Evolutionary conservation across 2,888 invertebrate species (phyloP).

Genomic region (Steromphala cineraria): DNA sequence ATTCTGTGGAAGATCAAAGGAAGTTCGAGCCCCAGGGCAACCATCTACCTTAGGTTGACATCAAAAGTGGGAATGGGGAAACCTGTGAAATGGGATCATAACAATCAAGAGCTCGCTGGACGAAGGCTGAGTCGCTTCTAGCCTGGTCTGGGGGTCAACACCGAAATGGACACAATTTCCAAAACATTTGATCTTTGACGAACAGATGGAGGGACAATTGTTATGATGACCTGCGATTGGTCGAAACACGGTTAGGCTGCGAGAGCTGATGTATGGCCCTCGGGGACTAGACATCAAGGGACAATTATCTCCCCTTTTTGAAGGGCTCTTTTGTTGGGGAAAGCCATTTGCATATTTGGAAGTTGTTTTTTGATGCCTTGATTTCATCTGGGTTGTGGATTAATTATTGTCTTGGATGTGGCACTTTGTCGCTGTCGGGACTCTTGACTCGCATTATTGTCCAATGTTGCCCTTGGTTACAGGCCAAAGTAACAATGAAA

Average conservation of each 20-base stretch:
- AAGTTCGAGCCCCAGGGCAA: constrained; percentile 1
- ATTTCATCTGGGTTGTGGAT: not conserved
- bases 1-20: not conserved
- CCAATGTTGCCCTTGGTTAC: too few species aligned
- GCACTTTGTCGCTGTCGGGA: too few species aligned
- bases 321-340: not conserved
- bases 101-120: not conserved
- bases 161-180: not conserved
- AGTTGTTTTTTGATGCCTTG: constrained; percentile 9
- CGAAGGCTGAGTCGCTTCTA: not conserved
- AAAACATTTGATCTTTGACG: not conserved
- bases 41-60: constrained; percentile 2
- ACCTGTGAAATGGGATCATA: not conserved
- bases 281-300: not conserved
- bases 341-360: constrained; percentile 15
- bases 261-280: not conserved
- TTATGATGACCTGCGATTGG: constrained; percentile 7
- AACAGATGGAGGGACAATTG: not conserved
- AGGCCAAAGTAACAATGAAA: too few species aligned
- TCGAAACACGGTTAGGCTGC: not conserved
- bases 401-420: not conserved
- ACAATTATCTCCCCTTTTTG: constrained; percentile 15
- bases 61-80: not conserved
- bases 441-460: too few species aligned
- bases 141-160: not conserved